Evolutionary conservation across 2,797 vertebrate genomes (phyloP).

Genomic region (Urocyon cinereoargenteus): DNA sequence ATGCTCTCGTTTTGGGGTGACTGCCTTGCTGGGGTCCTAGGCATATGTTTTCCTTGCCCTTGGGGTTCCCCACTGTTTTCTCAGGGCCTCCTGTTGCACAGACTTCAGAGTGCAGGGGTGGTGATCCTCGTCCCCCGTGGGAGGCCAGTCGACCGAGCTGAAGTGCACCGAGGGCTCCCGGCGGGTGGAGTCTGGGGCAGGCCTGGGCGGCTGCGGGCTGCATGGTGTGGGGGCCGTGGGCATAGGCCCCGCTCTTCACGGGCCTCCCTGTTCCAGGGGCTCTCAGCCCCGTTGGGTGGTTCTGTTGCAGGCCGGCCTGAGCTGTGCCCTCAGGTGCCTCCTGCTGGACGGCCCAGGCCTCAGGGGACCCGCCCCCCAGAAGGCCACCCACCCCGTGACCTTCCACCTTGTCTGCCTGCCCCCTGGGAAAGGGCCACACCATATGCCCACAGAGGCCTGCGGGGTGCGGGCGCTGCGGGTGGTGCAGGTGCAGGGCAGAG

Average conservation of each 20-base stretch:
- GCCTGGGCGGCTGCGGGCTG: rapidly evolving
- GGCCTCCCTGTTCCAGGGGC: not conserved
- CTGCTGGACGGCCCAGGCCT: rapidly evolving
- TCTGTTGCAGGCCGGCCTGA: rapidly evolving
- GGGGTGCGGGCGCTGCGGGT: not conserved
- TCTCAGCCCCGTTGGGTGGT: rapidly evolving
- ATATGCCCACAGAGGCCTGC: not conserved
- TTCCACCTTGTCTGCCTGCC: no score
- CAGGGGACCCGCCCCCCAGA: not conserved
- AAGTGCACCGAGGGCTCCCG: not conserved
- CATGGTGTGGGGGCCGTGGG: rapidly evolving
- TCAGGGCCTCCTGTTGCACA: not conserved
- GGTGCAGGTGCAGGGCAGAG: no score
- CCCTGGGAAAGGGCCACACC: rapidly evolving
- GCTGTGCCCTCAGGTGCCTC: not conserved
- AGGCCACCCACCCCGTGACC: rapidly evolving
- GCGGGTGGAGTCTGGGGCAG: not conserved
- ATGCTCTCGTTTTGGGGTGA: not conserved
- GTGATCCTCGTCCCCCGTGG: rapidly evolving
- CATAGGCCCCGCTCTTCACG: rapidly evolving
- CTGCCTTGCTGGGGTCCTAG: not conserved
- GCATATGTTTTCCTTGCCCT: not conserved
- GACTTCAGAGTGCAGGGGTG: not conserved
- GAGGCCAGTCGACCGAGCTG: no score
- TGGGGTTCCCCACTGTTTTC: not conserved